Evolutionary conservation across 1,140 invertebrate genomes (phyloP).

Genomic region (Bacillus rossius): DNA sequence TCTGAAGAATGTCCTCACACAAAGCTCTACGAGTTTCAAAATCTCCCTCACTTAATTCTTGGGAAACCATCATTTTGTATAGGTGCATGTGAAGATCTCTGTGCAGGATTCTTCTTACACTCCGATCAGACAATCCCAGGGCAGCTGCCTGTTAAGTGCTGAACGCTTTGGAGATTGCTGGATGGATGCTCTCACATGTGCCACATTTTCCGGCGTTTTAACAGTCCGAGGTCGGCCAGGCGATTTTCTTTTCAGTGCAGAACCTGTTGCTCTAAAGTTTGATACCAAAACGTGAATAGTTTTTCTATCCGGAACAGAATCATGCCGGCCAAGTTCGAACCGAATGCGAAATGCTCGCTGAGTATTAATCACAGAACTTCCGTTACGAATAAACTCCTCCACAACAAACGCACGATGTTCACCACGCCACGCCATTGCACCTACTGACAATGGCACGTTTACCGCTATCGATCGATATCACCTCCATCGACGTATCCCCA

Average conservation of each 20-base stretch:
- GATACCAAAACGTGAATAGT: constrained; percentile 10
- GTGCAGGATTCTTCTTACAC: constrained; percentile 14
- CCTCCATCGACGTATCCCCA: background rate
- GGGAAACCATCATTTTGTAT: constrained; percentile 16
- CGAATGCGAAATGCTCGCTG: constrained; percentile 10
- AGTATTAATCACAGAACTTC: constrained; percentile 16
- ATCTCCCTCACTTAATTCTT: constrained; percentile 14
- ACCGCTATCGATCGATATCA: background rate
- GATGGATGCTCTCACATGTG: constrained; percentile 4
- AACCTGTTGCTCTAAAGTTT: constrained; percentile 11
- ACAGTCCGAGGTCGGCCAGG: constrained; percentile 4
- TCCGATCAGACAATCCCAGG: constrained; percentile 15
- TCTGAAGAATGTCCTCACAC: background rate
- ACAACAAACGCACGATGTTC: constrained; percentile 22
- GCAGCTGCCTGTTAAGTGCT: constrained; percentile 13
- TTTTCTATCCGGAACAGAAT: constrained; percentile 19
- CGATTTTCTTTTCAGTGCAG: constrained; percentile 21
- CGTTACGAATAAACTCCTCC: constrained; percentile 20
- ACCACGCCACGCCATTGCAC: constrained; percentile 18
- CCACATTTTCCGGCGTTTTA: constrained; percentile 10
- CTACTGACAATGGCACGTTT: constrained; percentile 13
- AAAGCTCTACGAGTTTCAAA: constrained; percentile 4
- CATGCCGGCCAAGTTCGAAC: constrained; percentile 12
- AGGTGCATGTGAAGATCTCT: constrained; percentile 18
- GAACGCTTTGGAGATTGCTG: constrained; percentile 15